phyloP scores from a whole-genome alignment of 2,888 invertebrate species.

The Nesidiocoris tenuis region DNA sequence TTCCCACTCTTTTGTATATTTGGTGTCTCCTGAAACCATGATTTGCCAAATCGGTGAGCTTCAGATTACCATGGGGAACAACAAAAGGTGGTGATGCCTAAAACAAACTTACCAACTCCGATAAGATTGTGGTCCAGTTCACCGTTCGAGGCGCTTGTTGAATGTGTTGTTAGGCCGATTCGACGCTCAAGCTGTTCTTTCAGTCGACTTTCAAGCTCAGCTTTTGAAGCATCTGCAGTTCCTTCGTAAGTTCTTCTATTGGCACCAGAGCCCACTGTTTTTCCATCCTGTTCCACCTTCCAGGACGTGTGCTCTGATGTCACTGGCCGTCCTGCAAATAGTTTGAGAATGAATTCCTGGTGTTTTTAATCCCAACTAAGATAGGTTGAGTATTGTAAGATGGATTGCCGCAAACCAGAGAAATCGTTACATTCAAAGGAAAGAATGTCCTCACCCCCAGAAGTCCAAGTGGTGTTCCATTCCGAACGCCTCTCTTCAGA shows the following conservation, averaged over 20 bases:
- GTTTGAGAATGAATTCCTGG: not conserved
- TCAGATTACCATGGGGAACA: too few relatives aligned
- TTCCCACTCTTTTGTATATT: constrained; percentile 35
- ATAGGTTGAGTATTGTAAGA: too few relatives aligned
- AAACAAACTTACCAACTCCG: not conserved
- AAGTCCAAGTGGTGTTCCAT: constrained; percentile 45
- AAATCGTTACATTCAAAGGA: too few relatives aligned
- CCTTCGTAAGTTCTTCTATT: constrained; percentile 30
- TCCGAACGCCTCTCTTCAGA: constrained; percentile 41
- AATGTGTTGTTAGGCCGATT: not conserved
- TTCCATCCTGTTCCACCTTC: constrained; percentile 36
- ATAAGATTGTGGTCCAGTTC: constrained; percentile 37
- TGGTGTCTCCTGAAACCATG: constrained; percentile 10
- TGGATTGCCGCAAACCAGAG: too few relatives aligned
- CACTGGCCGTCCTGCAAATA: constrained; percentile 25
- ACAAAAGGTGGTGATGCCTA: too few relatives aligned
- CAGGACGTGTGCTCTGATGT: constrained; percentile 37
- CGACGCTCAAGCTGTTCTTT: constrained; percentile 33
- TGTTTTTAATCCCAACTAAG: too few relatives aligned
- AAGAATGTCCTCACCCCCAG: too few relatives aligned
- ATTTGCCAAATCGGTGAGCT: too few relatives aligned
- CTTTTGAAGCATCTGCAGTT: constrained; percentile 21
- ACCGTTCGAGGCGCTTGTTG: not conserved
- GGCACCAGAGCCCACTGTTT: constrained; percentile 19
- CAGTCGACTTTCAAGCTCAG: constrained; percentile 24